Evolutionary conservation across 2,797 vertebrate species (phyloP).

Genomic region (Falco biarmicus): DNA sequence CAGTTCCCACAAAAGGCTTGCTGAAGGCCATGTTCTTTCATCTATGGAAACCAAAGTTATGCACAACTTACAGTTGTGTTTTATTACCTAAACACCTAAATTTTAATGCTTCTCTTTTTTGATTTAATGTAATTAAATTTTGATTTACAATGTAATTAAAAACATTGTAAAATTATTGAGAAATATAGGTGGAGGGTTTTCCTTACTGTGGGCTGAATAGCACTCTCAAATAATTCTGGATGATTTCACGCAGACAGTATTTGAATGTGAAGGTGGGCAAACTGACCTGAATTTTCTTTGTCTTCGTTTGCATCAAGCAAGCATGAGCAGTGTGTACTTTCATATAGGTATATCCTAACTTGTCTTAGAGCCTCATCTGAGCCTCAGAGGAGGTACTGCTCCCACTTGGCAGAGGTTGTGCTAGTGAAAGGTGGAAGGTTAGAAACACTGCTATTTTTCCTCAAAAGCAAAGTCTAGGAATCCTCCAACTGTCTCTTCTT

Average conservation of each 20-base stretch:
- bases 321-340: background rate
- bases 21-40: background rate
- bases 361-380: background rate
- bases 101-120: background rate
- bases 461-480: background rate
- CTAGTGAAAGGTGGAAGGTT: background rate
- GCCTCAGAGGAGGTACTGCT: background rate
- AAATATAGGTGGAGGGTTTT: background rate
- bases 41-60: background rate
- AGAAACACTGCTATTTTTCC: background rate
- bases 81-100: background rate
- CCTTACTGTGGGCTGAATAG: background rate
- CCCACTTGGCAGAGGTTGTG: background rate
- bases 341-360: background rate
- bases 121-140: no score
- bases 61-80: background rate
- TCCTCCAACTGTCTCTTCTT: background rate
- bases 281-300: background rate
- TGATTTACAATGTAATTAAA: background rate
- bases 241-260: background rate
- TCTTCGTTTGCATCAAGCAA: background rate
- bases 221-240: background rate
- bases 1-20: background rate
- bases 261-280: background rate
- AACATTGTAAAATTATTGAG: background rate